Evolutionary conservation across 2,888 invertebrate species (phyloP).

Genomic region (Acanthococcus lagerstroemiae): DNA sequence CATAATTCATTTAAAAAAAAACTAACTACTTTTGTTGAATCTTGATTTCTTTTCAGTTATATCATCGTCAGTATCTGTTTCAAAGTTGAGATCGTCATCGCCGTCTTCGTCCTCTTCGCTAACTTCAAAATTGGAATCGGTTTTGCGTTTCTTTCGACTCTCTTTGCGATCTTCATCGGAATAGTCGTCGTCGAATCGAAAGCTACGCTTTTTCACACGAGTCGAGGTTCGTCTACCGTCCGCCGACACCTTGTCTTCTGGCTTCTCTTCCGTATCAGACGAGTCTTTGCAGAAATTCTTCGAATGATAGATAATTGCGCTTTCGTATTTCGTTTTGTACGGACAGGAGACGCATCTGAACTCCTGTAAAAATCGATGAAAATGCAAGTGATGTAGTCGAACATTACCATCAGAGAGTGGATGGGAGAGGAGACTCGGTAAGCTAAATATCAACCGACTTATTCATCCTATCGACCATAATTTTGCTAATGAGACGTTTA

Average conservation of each 20-base stretch:
- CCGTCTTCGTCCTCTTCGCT: neutral
- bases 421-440: too few relatives aligned
- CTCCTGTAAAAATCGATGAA: slow-evolving; percentile 6
- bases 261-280: neutral
- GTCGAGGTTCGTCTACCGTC: neutral
- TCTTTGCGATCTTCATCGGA: neutral
- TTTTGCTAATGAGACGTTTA: too few relatives aligned
- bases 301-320: slow-evolving; percentile 20
- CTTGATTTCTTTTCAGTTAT: neutral
- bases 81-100: neutral
- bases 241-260: neutral
- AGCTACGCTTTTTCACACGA: slow-evolving; percentile 2
- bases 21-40: slow-evolving; percentile 2
- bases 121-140: slow-evolving; percentile 11
- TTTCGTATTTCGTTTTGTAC: slow-evolving; percentile 18
- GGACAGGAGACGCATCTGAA: slow-evolving; percentile 10
- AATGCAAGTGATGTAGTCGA: neutral
- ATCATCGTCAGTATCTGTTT: neutral
- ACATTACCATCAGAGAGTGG: too few relatives aligned
- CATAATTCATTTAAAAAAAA: neutral
- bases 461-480: too few relatives aligned
- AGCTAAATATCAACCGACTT: too few relatives aligned
- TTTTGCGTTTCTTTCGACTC: neutral
- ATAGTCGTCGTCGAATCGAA: neutral
- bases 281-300: slow-evolving; percentile 1